Percentiles rank a stretch among this genome's conserved stretches.
Evolutionary conservation across 2,888 invertebrate species (phyloP).

Genomic region (Apotomis betuletana): DNA sequence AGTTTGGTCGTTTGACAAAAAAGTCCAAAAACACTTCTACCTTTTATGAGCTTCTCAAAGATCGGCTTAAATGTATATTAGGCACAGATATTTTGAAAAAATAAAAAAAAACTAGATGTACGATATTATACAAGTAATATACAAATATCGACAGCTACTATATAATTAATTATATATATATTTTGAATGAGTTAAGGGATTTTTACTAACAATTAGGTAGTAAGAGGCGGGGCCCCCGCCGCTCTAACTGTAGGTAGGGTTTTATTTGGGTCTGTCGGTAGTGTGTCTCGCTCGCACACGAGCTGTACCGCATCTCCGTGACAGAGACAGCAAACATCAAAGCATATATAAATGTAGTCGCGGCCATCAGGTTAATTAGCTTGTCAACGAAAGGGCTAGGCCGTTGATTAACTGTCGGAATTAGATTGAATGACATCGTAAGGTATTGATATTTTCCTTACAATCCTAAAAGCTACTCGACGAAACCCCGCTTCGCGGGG

Average conservation of each 20-base stretch:
- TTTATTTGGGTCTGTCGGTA: slow-evolving; percentile 53
- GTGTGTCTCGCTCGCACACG: slow-evolving; percentile 57
- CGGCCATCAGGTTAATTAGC: too few species aligned
- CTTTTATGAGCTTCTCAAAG: slow-evolving; percentile 77
- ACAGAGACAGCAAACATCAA: slow-evolving; percentile 21
- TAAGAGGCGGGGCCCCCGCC: slow-evolving; percentile 64
- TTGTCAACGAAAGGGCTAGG: too few species aligned
- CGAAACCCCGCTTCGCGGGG: too few species aligned
- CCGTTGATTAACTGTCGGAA: too few species aligned
- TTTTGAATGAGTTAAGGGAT: slow-evolving; percentile 82
- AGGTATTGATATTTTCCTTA: too few species aligned
- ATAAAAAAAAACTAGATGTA: slow-evolving; percentile 68
- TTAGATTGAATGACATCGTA: too few species aligned
- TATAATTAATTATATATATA: slow-evolving; percentile 76
- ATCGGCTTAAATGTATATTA: slow-evolving; percentile 82
- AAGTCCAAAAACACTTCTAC: slow-evolving; percentile 67
- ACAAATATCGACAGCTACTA: slow-evolving; percentile 73
- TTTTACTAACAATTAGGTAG: slow-evolving; percentile 81
- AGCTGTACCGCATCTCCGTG: slow-evolving; percentile 34
- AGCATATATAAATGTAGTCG: slow-evolving; percentile 6
- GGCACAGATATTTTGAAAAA: slow-evolving; percentile 77
- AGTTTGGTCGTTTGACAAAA: slow-evolving; percentile 56
- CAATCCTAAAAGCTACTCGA: too few species aligned
- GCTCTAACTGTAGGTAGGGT: slow-evolving; percentile 60
- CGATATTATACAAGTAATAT: slow-evolving; percentile 75